phyloP scores from a whole-genome alignment of 2,888 invertebrate genomes.

The Polietes domitor region DNA sequence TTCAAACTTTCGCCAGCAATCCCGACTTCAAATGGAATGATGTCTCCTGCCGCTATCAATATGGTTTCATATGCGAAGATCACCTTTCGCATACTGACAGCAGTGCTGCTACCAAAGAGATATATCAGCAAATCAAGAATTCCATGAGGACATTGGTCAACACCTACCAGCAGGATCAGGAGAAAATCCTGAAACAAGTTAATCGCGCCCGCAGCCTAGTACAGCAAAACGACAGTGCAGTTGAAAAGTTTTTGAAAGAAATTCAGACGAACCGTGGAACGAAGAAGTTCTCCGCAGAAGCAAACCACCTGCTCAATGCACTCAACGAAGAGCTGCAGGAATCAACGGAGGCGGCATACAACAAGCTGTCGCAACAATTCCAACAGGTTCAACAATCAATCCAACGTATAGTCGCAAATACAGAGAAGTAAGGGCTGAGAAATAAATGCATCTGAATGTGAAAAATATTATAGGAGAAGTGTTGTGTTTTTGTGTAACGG shows the following conservation, averaged over 20 bases:
- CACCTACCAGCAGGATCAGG: neutral
- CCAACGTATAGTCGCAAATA: neutral
- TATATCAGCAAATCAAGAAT: neutral
- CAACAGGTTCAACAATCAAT: neutral
- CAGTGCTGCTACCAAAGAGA: neutral
- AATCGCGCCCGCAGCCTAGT: neutral
- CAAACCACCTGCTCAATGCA: neutral
- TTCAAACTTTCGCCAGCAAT: neutral
- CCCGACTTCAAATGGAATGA: slow-evolving; percentile 4
- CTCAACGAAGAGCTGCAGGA: neutral
- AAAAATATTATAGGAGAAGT: too few species aligned
- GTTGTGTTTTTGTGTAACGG: too few species aligned
- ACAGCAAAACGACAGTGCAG: neutral
- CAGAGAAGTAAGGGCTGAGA: too few species aligned
- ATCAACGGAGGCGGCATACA: neutral
- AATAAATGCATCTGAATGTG: too few species aligned
- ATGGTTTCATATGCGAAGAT: slow-evolving; percentile 31
- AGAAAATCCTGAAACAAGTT: neutral
- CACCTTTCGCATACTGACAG: neutral
- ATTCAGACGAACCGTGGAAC: neutral
- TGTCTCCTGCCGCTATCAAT: neutral
- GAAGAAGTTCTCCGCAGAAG: neutral
- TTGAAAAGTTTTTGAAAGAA: neutral
- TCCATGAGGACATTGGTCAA: neutral
- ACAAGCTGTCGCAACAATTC: neutral